phyloP scores from a whole-genome alignment of 2,113 vertebrate genomes.

The Gobio gobio region DNA sequence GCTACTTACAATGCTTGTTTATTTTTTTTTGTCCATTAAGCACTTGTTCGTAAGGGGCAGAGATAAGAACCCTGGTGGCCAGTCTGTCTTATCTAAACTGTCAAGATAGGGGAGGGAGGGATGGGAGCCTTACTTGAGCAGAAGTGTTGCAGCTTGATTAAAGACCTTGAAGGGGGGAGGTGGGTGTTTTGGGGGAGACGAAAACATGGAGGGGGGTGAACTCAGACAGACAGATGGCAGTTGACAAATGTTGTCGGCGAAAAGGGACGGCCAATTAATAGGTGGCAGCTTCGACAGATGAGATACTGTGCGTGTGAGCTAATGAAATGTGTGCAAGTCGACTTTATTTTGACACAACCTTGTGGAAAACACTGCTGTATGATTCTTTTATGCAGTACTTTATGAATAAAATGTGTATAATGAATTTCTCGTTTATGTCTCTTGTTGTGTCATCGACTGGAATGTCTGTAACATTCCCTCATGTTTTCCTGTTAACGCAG shows the following conservation, averaged over 20 bases:
- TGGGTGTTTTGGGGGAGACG: constrained; percentile 20
- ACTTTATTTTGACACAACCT: constrained; percentile 17
- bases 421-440: neutral
- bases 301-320: constrained; percentile 45
- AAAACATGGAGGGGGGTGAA: constrained; percentile 38
- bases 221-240: constrained; percentile 76
- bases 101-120: constrained; percentile 52
- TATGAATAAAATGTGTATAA: constrained; percentile 56
- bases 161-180: constrained; percentile 53
- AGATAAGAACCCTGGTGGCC: constrained; percentile 46
- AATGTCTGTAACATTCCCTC: constrained; percentile 69
- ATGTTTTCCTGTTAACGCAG: constrained; percentile 72
- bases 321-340: constrained; percentile 31
- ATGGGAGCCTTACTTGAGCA: constrained; percentile 52
- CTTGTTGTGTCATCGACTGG: constrained; percentile 41
- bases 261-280: constrained; percentile 67
- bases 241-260: constrained; percentile 77
- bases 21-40: constrained; percentile 49
- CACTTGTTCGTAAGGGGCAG: constrained; percentile 49
- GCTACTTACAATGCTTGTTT: constrained; percentile 22
- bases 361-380: constrained; percentile 21
- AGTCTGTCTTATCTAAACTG: constrained; percentile 44
- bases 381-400: constrained; percentile 43
- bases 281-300: constrained; percentile 70
- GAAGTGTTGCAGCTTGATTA: constrained; percentile 73